phyloP scores from a whole-genome alignment of 2,113 vertebrate genomes.

The Chiloscyllium plagiosum region DNA sequence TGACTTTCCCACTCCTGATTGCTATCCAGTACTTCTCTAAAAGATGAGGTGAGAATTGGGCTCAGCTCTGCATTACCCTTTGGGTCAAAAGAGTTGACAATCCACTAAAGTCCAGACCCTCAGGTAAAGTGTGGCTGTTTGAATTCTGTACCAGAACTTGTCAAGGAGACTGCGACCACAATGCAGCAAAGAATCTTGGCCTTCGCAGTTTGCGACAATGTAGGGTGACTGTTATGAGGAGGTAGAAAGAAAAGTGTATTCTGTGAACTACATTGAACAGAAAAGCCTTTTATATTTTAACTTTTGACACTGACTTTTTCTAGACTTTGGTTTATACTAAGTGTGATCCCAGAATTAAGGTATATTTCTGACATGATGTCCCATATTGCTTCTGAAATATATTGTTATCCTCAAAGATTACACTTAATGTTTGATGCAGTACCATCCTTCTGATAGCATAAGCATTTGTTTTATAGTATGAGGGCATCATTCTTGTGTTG shows the following conservation, averaged over 20 bases:
- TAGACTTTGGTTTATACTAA: not conserved
- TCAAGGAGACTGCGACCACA: not conserved
- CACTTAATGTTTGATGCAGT: not conserved
- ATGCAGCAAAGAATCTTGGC: not conserved
- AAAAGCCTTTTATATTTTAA: slow-evolving; percentile 12
- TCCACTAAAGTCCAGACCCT: not conserved
- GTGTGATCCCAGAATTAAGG: not conserved
- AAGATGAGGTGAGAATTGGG: not conserved
- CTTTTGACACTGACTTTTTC: slow-evolving; percentile 22
- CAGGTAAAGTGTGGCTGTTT: not conserved
- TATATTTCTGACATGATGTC: not conserved
- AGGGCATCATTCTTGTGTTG: not conserved
- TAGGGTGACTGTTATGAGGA: not conserved
- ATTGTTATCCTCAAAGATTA: not conserved
- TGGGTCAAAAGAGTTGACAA: not conserved
- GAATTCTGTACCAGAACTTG: not conserved
- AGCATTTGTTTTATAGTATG: not conserved
- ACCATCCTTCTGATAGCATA: not conserved
- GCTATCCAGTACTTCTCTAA: not conserved
- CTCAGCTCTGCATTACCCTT: not conserved
- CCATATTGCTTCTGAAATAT: not conserved
- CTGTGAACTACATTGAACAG: not conserved
- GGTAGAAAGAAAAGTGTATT: not conserved
- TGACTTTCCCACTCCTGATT: not conserved
- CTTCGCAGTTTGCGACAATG: not conserved